Conservation (phyloP, 2,113 vertebrate genomes). For the Onychostruthus taczanowskii region DNA sequence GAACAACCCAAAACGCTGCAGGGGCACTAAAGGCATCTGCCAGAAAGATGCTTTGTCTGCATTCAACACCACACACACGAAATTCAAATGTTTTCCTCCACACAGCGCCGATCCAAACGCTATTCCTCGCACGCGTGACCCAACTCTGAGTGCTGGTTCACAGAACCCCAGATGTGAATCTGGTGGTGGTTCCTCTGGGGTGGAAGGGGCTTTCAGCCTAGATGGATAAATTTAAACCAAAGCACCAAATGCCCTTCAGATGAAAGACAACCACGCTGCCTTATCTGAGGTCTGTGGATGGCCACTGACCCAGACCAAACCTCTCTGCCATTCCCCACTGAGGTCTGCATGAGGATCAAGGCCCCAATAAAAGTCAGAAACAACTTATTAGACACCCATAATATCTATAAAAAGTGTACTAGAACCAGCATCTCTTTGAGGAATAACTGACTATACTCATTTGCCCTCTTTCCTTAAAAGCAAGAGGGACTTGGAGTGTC, state of each 20-base stretch:
- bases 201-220: neutral
- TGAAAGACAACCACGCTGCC: neutral
- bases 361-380: neutral
- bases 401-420: neutral
- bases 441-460: neutral
- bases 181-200: neutral
- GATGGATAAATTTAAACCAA: neutral
- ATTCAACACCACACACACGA: neutral
- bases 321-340: fast-evolving
- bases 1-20: neutral
- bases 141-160: fast-evolving
- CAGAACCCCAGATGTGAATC: neutral
- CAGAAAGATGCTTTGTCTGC: neutral
- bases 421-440: neutral
- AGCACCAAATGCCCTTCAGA: neutral
- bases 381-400: neutral
- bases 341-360: neutral
- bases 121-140: fast-evolving
- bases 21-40: neutral
- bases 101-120: fast-evolving
- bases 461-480: neutral
- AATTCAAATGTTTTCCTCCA: fast-evolving
- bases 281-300: neutral
- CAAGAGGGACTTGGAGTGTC: neutral
- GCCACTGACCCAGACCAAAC: fast-evolving